phyloP scores from a whole-genome alignment of 1,140 invertebrate species.

The Batillaria attramentaria region DNA sequence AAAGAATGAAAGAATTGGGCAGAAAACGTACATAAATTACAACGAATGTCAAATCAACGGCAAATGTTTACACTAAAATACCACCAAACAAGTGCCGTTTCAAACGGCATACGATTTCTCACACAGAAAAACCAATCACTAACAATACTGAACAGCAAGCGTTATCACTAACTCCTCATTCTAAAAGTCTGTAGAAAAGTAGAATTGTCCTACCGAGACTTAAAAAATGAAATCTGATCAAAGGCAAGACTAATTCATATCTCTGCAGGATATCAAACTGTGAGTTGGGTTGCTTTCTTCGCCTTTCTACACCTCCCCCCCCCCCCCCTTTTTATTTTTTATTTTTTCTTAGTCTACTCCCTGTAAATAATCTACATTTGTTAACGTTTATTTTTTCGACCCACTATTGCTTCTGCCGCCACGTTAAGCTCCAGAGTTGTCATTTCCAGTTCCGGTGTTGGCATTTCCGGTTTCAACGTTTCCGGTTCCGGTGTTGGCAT shows the following conservation, averaged over 20 bases:
- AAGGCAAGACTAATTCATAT: no score
- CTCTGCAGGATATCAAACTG: not conserved
- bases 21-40: no score
- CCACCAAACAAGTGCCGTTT: no score
- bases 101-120: no score
- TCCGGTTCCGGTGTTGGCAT: not conserved
- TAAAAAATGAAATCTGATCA: no score
- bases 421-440: no score
- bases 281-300: not conserved
- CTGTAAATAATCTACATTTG: not conserved
- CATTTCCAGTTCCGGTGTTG: not conserved
- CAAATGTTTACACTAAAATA: no score
- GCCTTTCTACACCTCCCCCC: not conserved
- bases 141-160: no score
- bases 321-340: not conserved
- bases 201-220: not conserved
- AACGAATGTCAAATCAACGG: no score
- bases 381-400: not conserved
- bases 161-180: not conserved
- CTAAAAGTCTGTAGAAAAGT: not conserved
- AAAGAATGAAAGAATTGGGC: no score
- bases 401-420: no score
- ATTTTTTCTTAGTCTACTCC: not conserved
- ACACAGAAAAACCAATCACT: no score
- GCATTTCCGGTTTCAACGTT: not conserved